Percentiles rank a stretch among this genome's conserved stretches.
These are phyloP conservation scores for Phyllostomus discolor DNA, from an alignment of 2,113 vertebrate species.

Conservation along the genomic window DNA sequence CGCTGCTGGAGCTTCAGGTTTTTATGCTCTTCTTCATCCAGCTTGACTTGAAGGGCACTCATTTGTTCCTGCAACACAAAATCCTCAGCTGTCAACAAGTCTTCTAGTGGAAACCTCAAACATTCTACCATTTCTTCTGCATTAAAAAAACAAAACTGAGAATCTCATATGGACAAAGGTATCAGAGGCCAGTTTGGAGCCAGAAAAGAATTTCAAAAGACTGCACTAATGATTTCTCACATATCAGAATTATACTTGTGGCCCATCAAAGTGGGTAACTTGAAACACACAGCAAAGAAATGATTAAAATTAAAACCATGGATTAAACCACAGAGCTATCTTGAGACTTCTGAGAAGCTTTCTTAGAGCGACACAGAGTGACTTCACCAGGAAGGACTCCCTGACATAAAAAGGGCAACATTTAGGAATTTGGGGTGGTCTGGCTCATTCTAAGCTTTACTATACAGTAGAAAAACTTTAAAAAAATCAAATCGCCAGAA, in stretches of 20 bases:
- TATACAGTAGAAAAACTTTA: neutral
- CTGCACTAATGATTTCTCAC: neutral
- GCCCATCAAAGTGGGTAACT: neutral
- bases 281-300: slow-evolving; percentile 1
- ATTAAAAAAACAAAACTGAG: slow-evolving; percentile 10
- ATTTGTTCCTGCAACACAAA: slow-evolving; percentile 86
- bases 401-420: neutral
- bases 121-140: neutral
- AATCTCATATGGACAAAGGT: neutral
- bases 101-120: neutral
- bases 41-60: slow-evolving; percentile 83
- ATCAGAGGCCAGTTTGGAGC: neutral
- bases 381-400: neutral
- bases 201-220: neutral
- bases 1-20: slow-evolving; percentile 89
- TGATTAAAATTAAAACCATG: neutral
- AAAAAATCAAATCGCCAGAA: neutral
- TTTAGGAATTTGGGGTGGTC: neutral
- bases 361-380: neutral
- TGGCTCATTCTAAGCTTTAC: neutral
- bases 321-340: neutral
- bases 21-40: slow-evolving; percentile 90
- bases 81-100: neutral
- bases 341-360: neutral
- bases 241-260: neutral